Conservation (phyloP, 2,888 invertebrate genomes). For the Brachypterus glaber region DNA sequence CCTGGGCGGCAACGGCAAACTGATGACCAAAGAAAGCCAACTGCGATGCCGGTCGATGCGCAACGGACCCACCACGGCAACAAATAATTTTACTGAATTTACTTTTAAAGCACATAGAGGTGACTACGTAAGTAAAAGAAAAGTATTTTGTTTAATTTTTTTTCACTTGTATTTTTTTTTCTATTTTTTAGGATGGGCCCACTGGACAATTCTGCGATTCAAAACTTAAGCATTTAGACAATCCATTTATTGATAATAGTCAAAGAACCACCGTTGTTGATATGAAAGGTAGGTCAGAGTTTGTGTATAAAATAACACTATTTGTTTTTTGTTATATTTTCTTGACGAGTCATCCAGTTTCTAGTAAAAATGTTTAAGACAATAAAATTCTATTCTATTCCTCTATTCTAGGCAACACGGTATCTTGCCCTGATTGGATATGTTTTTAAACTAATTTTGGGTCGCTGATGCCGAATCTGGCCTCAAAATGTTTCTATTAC, state of each 20-base stretch:
- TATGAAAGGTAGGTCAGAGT: constrained; percentile 58
- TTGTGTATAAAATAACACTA: background rate
- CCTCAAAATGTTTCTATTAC: too few relatives aligned
- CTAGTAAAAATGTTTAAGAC: too few relatives aligned
- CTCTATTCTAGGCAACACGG: too few relatives aligned
- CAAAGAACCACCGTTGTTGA: constrained; percentile 85
- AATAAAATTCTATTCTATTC: too few relatives aligned
- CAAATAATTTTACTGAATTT: constrained; percentile 51
- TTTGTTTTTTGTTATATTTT: background rate
- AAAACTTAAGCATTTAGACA: constrained; percentile 78
- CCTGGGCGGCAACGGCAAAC: constrained; percentile 46
- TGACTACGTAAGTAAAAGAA: constrained; percentile 54
- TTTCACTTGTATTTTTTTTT: background rate
- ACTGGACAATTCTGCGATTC: constrained; percentile 70
- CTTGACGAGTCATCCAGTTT: background rate
- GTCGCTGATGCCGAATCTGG: too few relatives aligned
- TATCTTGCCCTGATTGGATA: too few relatives aligned
- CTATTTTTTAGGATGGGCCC: constrained; percentile 63
- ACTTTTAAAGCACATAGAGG: constrained; percentile 58
- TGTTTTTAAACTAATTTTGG: too few relatives aligned
- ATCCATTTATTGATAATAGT: constrained; percentile 79
- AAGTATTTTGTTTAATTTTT: too few relatives aligned
- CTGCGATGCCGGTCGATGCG: constrained; percentile 66
- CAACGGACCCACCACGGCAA: constrained; percentile 48
- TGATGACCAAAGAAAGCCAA: constrained; percentile 79